Evolutionary conservation across 2,113 vertebrate genomes (phyloP), one percentile per base, ranked within the genome.

Genomic region (Sula dactylatra): DNA sequence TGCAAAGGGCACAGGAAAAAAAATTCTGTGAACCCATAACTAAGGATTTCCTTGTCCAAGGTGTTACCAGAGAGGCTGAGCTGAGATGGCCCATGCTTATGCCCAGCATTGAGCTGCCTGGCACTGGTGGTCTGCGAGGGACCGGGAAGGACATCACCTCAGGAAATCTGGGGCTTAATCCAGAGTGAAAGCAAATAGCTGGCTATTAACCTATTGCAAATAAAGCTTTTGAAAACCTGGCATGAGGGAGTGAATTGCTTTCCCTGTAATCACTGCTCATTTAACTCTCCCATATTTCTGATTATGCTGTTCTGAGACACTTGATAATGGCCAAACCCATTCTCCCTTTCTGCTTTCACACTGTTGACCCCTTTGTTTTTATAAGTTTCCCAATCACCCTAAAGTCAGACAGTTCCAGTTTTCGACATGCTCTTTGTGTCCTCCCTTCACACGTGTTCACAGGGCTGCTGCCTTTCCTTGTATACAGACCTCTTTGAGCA

Each of bases 191-290:
- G 70, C 55, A 91, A 88, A 94, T 82, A 82, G 91, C 81, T 85
- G 61, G 34, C 91, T 87, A 76, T 94, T 94, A 95, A 94, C 66
- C 50, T 90, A 70, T 0, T 5, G 18, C 81, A 84, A 61, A 85
- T 45, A 94, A 91, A 89, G 86, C 73, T 96, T 96, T 85, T 91
- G 81, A 94, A 94, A 95, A 86, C 34, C 86, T 94, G 86, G 88
- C 86, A 65, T 10, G 50, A 92, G 81, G 92, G 77, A 94, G 83
- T 89, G 77, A 96, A 91, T 73, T 90, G 84, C 94, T 95, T 94
- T 95, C 73, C 78, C 3, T 0, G 49, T 95, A 85, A 96, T 95
- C 89, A 69, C 83, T 82, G 78, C 45, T 94, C 86, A 82, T 96
- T 94, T 95, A 91, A 61, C 42, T 92, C 90, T 94, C 84, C 81